A percentile compares a stretch with the other conserved stretches of the same genome.
Evolutionary conservation across 1,140 invertebrate species (phyloP).

Genomic region (Dinothrombium tinctorium): DNA sequence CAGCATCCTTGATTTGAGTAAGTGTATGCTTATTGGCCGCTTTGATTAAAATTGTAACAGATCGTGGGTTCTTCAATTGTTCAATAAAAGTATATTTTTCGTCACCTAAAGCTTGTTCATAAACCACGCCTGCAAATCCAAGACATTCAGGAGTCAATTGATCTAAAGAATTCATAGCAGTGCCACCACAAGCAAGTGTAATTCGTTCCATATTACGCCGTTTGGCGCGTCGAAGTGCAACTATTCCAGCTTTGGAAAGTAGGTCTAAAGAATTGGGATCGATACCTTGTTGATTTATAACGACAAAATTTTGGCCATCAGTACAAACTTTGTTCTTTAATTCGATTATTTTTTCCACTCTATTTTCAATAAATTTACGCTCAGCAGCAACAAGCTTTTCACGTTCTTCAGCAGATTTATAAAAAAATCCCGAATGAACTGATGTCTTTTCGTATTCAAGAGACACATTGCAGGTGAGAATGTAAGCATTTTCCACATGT

Average conservation of each 20-base stretch:
- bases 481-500: conserved; percentile 69
- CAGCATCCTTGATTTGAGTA: conserved; percentile 84
- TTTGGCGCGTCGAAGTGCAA: conserved; percentile 82
- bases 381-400: conserved; percentile 87
- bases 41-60: conserved; percentile 88
- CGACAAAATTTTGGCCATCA: conserved; percentile 61
- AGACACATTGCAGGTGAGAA: conserved; percentile 92
- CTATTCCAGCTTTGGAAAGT: conserved; percentile 81
- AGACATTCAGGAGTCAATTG: conserved; percentile 64
- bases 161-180: conserved; percentile 88
- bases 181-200: conserved; percentile 76
- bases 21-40: conserved; percentile 90
- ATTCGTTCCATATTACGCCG: conserved; percentile 93
- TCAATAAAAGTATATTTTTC: conserved; percentile 95
- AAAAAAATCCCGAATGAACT: conserved; percentile 79
- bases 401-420: conserved; percentile 86
- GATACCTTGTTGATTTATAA: conserved; percentile 93
- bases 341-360: conserved; percentile 84
- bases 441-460: conserved; percentile 96
- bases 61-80: conserved; percentile 78
- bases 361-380: conserved; percentile 82
- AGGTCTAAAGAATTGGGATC: conserved; percentile 90
- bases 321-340: conserved; percentile 75
- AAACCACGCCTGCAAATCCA: conserved; percentile 81
- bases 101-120: conserved; percentile 90